phyloP scores from a whole-genome alignment of 2,888 invertebrate species.

The Alloplasta piceator region DNA sequence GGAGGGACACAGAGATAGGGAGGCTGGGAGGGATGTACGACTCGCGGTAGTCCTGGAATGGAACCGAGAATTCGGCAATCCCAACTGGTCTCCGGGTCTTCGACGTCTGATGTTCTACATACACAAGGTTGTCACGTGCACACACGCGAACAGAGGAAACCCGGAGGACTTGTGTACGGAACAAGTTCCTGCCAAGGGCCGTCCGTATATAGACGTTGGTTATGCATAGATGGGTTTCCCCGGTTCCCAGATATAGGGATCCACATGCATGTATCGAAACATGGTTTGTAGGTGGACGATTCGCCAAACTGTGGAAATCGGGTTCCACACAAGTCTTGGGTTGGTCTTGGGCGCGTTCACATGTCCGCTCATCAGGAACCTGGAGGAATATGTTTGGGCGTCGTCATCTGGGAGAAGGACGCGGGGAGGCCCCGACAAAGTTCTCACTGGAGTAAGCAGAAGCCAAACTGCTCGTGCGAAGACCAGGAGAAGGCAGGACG shows the following conservation, averaged over 20 bases:
- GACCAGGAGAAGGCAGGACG: too few species aligned
- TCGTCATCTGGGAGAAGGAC: background rate
- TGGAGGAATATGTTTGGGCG: constrained; percentile 22
- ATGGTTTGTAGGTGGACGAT: constrained; percentile 32
- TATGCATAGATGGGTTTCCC: constrained; percentile 46
- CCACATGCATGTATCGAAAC: constrained; percentile 8
- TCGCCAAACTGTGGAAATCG: constrained; percentile 29
- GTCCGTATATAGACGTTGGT: constrained; percentile 33
- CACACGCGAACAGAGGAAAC: constrained; percentile 10
- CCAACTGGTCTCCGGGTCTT: constrained; percentile 43
- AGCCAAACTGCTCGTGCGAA: too few species aligned
- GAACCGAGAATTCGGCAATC: constrained; percentile 63
- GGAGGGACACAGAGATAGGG: constrained; percentile 7
- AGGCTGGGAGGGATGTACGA: background rate
- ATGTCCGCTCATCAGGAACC: constrained; percentile 30
- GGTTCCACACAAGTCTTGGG: too few species aligned
- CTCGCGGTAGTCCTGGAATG: constrained; percentile 56
- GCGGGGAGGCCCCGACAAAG: too few species aligned
- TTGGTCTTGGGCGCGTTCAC: constrained; percentile 28
- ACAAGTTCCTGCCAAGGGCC: constrained; percentile 22
- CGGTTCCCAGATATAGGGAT: too few species aligned
- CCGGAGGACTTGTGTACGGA: constrained; percentile 32
- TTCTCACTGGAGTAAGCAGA: too few species aligned
- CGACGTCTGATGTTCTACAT: constrained; percentile 45
- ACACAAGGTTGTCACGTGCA: constrained; percentile 23